phyloP scores from a whole-genome alignment of 2,888 invertebrate genomes.

The Leptinotarsa rubiginosa region DNA sequence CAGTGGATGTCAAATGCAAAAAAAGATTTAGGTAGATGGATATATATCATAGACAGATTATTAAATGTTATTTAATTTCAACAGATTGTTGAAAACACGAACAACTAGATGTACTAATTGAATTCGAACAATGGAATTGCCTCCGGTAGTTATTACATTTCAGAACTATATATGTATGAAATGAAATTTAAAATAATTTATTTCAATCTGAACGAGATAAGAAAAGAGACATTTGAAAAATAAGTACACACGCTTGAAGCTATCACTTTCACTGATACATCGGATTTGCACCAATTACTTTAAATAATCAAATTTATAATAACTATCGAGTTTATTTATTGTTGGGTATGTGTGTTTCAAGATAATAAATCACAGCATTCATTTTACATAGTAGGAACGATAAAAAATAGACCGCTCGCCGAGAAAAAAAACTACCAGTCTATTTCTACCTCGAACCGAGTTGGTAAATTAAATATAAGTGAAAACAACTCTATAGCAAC shows the following conservation, averaged over 20 bases:
- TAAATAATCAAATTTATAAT: constrained; percentile 7
- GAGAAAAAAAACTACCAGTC: not conserved
- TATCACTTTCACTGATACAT: not conserved
- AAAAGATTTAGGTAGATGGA: too few species aligned
- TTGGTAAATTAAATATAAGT: constrained; percentile 3
- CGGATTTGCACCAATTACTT: not conserved
- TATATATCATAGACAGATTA: too few species aligned
- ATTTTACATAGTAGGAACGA: not conserved
- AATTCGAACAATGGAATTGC: not conserved
- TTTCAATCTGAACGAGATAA: not conserved
- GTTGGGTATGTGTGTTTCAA: not conserved
- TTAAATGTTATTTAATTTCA: too few species aligned
- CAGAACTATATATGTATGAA: not conserved
- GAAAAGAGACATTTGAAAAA: not conserved
- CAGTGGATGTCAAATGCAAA: too few species aligned
- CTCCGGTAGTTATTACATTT: not conserved
- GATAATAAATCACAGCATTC: not conserved
- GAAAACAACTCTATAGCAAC: not conserved
- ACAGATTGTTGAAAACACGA: too few species aligned
- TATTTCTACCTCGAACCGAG: not conserved
- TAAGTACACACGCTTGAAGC: not conserved
- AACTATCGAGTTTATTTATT: not conserved
- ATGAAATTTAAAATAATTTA: not conserved
- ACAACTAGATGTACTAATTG: too few species aligned
- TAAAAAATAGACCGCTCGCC: not conserved